Percentiles rank a stretch among this genome's conserved stretches.
These are phyloP conservation scores for Gymnocypris eckloni DNA, from an alignment of 2,797 vertebrate species.

Conservation along the genomic window DNA sequence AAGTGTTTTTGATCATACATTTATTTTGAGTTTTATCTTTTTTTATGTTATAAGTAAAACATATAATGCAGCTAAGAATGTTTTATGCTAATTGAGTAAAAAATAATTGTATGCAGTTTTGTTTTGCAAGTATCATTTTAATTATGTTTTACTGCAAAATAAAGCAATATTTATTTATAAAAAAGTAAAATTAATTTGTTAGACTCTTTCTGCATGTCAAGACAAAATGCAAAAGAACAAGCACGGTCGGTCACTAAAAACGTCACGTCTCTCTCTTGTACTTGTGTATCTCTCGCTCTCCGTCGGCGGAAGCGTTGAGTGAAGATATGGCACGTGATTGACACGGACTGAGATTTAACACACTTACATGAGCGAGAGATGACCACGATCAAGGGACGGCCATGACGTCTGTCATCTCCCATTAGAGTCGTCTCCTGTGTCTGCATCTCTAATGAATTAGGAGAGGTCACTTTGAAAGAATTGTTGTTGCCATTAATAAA, in stretches of 20 bases:
- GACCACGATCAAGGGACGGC: not conserved
- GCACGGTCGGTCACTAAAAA: not conserved
- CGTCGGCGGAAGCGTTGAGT: not conserved
- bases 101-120: not conserved
- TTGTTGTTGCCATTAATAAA: conserved; percentile 55
- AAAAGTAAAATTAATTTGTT: no score
- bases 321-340: not conserved
- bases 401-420: conserved; percentile 23
- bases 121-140: not conserved
- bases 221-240: not conserved
- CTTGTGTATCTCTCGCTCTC: not conserved
- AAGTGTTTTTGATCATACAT: not conserved
- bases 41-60: not conserved
- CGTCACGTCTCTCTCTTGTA: not conserved
- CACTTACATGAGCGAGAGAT: conserved; percentile 30
- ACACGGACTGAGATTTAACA: conserved; percentile 48
- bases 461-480: conserved; percentile 61
- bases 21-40: not conserved
- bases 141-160: not conserved
- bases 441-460: conserved; percentile 60
- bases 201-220: not conserved
- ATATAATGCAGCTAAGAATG: not conserved
- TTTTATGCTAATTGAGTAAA: not conserved
- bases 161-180: not conserved
- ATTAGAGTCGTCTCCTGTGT: conserved; percentile 39